Evolutionary conservation across 2,888 invertebrate species (phyloP), one percentile per base, ranked within the genome.

Genomic region (Aphodius granarius): DNA sequence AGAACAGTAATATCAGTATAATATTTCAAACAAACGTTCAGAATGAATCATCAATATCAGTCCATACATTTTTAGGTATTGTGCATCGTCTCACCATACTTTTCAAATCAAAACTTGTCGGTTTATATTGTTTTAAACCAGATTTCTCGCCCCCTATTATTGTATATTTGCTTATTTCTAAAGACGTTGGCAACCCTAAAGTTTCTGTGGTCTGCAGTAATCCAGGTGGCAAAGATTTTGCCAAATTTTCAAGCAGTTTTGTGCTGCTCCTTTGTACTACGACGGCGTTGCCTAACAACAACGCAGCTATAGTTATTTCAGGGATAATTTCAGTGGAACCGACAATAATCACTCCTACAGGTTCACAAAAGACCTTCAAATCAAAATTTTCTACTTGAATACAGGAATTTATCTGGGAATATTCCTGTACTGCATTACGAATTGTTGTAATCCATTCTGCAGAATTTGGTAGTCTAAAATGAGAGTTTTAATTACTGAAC

Each of bases 271-370:
- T 81, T 9, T 84, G 22, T 63, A 85, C 20, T 18, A 87, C 81
- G 17, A 86, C 80, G 15, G 83, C 77, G 78, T 87, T 87, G 22
- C 86, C 86, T 79, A 81, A 81, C 18, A 83, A 77, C 22, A 85
- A 74, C 5, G 84, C 83, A 13, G 82, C 80, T n/a, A 84, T 72
- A 64, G 77, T 74, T 21, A 80, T 79, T 64, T 80, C 70, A 22
- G 77, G 75, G 16, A 79, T 75, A 13, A 74, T 43, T 21, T 76
- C 71, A 13, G 77, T 73, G 0, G 70, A 18, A 23, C 74, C 78
- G 72, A 83, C 83, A 3, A 86, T 79, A 3, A 79, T 82, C 18
- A 85, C 79, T 20, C 86, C 86, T 71, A 79, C 75, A 9, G 85
- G 81, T 78, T 82, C 83, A 73, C 79, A 76, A 4, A 75, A 74